phyloP scores from a whole-genome alignment of 2,888 invertebrate genomes.

The Ligdia adustata region DNA sequence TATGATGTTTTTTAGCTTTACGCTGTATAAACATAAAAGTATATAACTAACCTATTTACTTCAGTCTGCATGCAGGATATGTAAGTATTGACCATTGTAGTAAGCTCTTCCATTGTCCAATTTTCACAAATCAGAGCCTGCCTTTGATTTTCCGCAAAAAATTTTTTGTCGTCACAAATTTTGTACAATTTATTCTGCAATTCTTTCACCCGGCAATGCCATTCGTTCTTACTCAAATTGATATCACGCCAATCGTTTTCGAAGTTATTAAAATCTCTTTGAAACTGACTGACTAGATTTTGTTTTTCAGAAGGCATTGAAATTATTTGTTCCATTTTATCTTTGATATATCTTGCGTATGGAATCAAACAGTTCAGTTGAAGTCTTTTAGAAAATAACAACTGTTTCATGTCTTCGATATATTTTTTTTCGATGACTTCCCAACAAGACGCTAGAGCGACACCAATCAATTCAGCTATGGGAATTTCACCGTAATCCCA shows the following conservation, averaged over 20 bases:
- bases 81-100: constrained; percentile 81
- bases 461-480: constrained; percentile 58
- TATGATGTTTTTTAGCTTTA: too few relatives aligned
- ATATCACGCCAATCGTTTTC: constrained; percentile 84
- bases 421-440: constrained; percentile 77
- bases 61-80: constrained; percentile 85
- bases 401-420: constrained; percentile 78
- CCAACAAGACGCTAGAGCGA: constrained; percentile 78
- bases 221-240: constrained; percentile 84
- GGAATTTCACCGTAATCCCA: constrained; percentile 76
- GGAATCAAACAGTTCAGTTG: constrained; percentile 82
- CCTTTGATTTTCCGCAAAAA: constrained; percentile 80
- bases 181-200: constrained; percentile 78
- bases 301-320: constrained; percentile 84
- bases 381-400: constrained; percentile 83
- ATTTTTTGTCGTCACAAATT: constrained; percentile 83
- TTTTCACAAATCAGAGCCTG: constrained; percentile 78
- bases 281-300: constrained; percentile 81
- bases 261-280: constrained; percentile 84
- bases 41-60: constrained; percentile 78
- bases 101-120: constrained; percentile 83
- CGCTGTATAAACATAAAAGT: too few relatives aligned
- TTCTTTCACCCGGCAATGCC: constrained; percentile 83
- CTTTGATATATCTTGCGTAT: constrained; percentile 79
- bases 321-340: constrained; percentile 82